Percentiles rank a stretch among this genome's conserved stretches.
phyloP scores from a whole-genome alignment of 2,888 invertebrate genomes.

The Cryptosula pallasiana region DNA sequence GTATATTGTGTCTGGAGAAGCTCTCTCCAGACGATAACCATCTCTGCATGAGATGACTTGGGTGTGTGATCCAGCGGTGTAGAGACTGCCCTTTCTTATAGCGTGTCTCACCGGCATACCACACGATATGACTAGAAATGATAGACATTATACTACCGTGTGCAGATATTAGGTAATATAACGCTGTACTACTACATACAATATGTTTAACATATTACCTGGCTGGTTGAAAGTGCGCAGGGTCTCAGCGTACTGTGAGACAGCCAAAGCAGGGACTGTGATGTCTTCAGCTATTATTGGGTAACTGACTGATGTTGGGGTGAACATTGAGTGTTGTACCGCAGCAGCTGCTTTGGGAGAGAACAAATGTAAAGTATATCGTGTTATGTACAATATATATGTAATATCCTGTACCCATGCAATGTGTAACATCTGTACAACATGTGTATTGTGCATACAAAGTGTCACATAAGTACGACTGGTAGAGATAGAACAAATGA shows the following conservation, averaged over 20 bases:
- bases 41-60: not conserved
- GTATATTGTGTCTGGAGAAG: not conserved
- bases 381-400: no score
- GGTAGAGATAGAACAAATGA: no score
- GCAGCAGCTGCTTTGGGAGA: no score
- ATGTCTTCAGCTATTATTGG: not conserved
- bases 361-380: no score
- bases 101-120: conserved; percentile 24
- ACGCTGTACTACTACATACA: no score
- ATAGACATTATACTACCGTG: no score
- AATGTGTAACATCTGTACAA: no score
- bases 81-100: not conserved
- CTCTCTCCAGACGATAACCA: conserved; percentile 14
- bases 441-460: no score
- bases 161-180: no score
- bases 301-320: not conserved
- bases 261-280: not conserved
- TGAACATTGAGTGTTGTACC: not conserved
- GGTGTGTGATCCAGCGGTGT: not conserved
- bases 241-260: not conserved
- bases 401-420: no score
- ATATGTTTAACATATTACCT: no score
- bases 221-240: not conserved
- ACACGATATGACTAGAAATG: conserved; percentile 20
- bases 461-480: no score